These are phyloP conservation scores for Conops quadrifasciatus DNA, from an alignment of 2,888 invertebrate genomes.

Conservation along the genomic window DNA sequence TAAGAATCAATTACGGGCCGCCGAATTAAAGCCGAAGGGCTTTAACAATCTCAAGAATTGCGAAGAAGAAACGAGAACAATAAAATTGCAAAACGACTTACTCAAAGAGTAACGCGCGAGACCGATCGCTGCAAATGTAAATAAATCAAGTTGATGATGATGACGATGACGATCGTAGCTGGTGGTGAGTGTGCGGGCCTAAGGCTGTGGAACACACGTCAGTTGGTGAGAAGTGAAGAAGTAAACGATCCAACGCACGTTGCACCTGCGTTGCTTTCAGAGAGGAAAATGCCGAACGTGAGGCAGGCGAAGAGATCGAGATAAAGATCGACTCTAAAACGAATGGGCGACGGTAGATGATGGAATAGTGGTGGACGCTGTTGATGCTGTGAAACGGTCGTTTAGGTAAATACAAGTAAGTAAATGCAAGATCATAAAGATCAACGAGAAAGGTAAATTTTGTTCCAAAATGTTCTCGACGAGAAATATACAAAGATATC, in stretches of 20 bases:
- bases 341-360: neutral
- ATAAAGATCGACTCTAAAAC: constrained; percentile 8
- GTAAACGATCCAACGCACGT: constrained; percentile 5
- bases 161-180: neutral
- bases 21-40: neutral
- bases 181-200: constrained; percentile 12
- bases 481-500: constrained; percentile 17
- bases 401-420: constrained; percentile 29
- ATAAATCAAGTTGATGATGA: constrained; percentile 10
- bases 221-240: neutral
- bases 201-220: constrained; percentile 32
- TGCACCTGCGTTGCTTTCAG: constrained; percentile 22
- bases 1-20: constrained; percentile 25
- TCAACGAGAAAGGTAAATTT: constrained; percentile 12
- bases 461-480: neutral
- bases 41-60: neutral
- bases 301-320: neutral
- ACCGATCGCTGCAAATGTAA: neutral
- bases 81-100: constrained; percentile 20
- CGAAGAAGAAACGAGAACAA: constrained; percentile 23
- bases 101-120: neutral
- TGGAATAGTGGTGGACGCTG: neutral
- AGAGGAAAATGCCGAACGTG: constrained; percentile 9
- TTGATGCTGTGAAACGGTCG: constrained; percentile 24
- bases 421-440: constrained; percentile 13